These are phyloP conservation scores for Carassius carassius DNA, from an alignment of 2,113 vertebrate genomes.

Conservation along the genomic window DNA sequence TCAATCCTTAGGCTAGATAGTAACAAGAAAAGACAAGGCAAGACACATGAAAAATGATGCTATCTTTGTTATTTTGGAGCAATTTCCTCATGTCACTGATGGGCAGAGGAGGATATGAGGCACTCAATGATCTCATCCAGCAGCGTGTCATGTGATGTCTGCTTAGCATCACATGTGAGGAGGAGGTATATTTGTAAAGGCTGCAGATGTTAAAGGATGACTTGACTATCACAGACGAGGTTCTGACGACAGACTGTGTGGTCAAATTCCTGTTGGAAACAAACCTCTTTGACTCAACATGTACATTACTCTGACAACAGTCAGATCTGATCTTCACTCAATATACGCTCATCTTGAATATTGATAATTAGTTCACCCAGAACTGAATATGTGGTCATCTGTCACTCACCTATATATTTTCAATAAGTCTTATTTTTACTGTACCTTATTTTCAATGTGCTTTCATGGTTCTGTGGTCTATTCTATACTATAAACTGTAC, in stretches of 20 bases:
- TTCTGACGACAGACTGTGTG: background rate
- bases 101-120: conserved; percentile 12
- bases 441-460: background rate
- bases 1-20: background rate
- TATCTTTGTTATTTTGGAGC: background rate
- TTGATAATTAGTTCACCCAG: background rate
- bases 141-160: conserved; percentile 16
- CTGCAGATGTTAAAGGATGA: background rate
- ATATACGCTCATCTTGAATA: background rate
- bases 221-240: background rate
- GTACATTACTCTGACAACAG: background rate
- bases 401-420: background rate
- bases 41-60: conserved; percentile 11
- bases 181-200: background rate
- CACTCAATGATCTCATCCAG: conserved; percentile 33
- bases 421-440: background rate
- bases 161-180: conserved; percentile 22
- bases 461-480: background rate
- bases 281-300: background rate
- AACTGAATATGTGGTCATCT: background rate
- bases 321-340: background rate
- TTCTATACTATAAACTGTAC: background rate
- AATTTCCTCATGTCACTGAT: conserved; percentile 7
- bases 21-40: conserved; percentile 18
- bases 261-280: background rate